These are phyloP conservation scores for Augochlora pura DNA, from an alignment of 1,140 invertebrate genomes.

Conservation along the genomic window DNA sequence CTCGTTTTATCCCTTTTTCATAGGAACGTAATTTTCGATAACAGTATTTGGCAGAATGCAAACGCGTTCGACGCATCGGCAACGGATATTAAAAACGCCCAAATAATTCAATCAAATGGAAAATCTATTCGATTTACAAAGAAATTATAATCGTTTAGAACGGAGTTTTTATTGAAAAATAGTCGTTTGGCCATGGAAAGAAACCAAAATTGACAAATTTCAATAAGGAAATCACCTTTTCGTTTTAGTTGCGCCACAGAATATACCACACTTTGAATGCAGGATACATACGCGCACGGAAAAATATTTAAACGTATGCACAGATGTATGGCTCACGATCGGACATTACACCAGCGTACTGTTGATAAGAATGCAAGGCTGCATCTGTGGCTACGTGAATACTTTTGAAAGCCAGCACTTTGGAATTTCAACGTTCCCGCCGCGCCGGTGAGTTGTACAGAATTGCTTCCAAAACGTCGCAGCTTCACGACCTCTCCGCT, in stretches of 20 bases:
- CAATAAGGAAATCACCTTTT: neutral
- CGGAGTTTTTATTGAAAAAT: too few relatives aligned
- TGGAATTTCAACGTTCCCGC: conserved; percentile 53
- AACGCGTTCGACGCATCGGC: too few relatives aligned
- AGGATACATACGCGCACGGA: neutral
- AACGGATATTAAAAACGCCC: too few relatives aligned
- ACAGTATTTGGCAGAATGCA: too few relatives aligned
- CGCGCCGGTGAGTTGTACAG: conserved; percentile 36
- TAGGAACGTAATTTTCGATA: too few relatives aligned
- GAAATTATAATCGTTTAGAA: too few relatives aligned
- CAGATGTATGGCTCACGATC: neutral
- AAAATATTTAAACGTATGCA: neutral
- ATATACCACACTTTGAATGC: neutral
- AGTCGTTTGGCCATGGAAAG: too few relatives aligned
- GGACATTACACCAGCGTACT: neutral
- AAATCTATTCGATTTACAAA: too few relatives aligned
- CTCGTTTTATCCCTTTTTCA: too few relatives aligned
- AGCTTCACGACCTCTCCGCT: too few relatives aligned
- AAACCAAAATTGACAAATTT: neutral
- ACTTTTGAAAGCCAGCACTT: neutral
- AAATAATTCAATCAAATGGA: too few relatives aligned
- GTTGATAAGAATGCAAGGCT: neutral
- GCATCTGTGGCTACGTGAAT: neutral
- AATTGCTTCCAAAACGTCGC: too few relatives aligned
- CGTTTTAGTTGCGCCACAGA: neutral